A percentile compares a stretch with the other conserved stretches of the same genome.
These are phyloP conservation scores for Betta splendens DNA, from an alignment of 2,797 vertebrate genomes.

Conservation along the genomic window DNA sequence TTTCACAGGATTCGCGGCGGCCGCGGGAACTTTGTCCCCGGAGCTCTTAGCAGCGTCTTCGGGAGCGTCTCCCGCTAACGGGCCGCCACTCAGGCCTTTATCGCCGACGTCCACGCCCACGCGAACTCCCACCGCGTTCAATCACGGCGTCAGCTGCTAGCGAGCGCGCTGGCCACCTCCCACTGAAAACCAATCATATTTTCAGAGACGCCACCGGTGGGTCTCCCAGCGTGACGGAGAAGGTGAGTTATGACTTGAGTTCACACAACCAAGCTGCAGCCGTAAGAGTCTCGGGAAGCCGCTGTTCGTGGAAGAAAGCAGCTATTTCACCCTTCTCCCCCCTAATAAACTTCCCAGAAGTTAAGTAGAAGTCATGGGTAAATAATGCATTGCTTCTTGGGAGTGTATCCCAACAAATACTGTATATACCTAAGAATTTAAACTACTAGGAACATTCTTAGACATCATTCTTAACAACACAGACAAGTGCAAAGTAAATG, in stretches of 20 bases:
- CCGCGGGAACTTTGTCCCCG: conserved; percentile 25
- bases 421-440: not conserved
- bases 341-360: conserved; percentile 25
- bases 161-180: conserved; percentile 55
- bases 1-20: conserved; percentile 9
- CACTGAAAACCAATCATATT: conserved; percentile 73
- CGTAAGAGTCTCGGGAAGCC: conserved; percentile 32
- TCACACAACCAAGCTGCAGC: conserved; percentile 26
- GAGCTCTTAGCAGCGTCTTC: conserved; percentile 14
- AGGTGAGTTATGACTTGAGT: conserved; percentile 55
- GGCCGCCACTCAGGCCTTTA: conserved; percentile 40
- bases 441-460: conserved; percentile 5
- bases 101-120: conserved; percentile 53
- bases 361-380: conserved; percentile 29
- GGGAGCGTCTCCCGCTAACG: conserved; percentile 41
- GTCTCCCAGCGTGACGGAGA: conserved; percentile 50
- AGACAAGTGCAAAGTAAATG: conserved; percentile 22
- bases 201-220: conserved; percentile 45
- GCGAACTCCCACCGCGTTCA: conserved; percentile 57
- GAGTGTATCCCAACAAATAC: not conserved
- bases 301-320: conserved; percentile 13
- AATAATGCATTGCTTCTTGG: not conserved
- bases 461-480: conserved; percentile 12
- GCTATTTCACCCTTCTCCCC: conserved; percentile 2
- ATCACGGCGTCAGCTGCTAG: conserved; percentile 64